These are phyloP conservation scores for Salvelinus namaycush DNA, from an alignment of 2,113 vertebrate genomes.

Conservation along the genomic window DNA sequence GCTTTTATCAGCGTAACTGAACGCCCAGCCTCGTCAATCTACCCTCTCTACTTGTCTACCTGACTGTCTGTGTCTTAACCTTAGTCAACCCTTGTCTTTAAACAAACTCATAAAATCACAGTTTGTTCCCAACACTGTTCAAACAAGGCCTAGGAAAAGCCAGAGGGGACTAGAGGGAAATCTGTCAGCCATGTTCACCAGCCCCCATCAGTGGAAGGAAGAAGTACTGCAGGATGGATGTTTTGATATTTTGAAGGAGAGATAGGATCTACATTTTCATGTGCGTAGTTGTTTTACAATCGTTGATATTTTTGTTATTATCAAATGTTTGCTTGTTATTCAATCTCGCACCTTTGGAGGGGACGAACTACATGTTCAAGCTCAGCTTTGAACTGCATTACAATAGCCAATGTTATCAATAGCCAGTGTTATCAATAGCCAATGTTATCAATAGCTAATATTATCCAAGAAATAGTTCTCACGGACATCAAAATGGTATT, in stretches of 20 bases:
- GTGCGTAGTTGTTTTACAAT: too few species aligned
- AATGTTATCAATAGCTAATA: too few species aligned
- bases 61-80: conserved; percentile 60
- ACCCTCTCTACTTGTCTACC: conserved; percentile 46
- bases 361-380: too few species aligned
- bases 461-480: too few species aligned
- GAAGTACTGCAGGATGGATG: conserved; percentile 16
- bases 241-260: neutral
- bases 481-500: too few species aligned
- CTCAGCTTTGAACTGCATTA: too few species aligned
- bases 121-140: conserved; percentile 60
- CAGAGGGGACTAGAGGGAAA: conserved; percentile 18
- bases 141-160: conserved; percentile 38
- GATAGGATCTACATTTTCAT: too few species aligned
- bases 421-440: too few species aligned
- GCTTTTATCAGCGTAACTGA: conserved; percentile 47
- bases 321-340: too few species aligned
- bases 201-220: conserved; percentile 71
- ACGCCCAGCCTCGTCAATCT: conserved; percentile 45
- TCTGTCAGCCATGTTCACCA: conserved; percentile 50
- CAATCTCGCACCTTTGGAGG: too few species aligned
- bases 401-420: too few species aligned
- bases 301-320: too few species aligned
- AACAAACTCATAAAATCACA: conserved; percentile 67
- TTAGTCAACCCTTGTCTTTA: conserved; percentile 65